phyloP scores from a whole-genome alignment of 2,797 vertebrate species.

The Microcaecilia unicolor region DNA sequence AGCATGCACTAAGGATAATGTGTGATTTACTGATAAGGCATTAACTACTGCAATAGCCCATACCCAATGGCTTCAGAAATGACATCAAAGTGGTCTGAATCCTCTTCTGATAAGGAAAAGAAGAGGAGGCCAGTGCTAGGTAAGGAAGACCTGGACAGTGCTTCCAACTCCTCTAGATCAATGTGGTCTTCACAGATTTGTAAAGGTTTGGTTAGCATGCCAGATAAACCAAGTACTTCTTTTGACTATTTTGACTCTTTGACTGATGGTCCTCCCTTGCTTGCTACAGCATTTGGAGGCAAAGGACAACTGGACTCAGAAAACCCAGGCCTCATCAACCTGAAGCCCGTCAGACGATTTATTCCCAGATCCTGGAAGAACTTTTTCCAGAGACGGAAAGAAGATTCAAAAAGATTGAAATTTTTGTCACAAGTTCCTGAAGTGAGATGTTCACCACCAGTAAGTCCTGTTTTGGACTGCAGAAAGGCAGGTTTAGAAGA shows the following conservation, averaged over 20 bases:
- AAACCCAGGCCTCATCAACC: background rate
- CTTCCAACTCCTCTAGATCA: too few relatives aligned
- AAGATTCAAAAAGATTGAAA: background rate
- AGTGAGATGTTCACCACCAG: slow-evolving; percentile 49
- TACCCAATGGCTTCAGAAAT: too few relatives aligned
- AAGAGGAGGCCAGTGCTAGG: too few relatives aligned
- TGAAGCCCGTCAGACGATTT: slow-evolving; percentile 33
- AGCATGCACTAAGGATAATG: too few relatives aligned
- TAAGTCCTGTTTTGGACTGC: slow-evolving; percentile 42
- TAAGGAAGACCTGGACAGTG: too few relatives aligned
- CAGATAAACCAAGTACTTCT: slow-evolving; percentile 7
- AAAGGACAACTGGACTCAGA: background rate
- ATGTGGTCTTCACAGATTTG: too few relatives aligned
- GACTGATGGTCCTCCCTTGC: background rate
- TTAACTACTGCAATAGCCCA: too few relatives aligned
- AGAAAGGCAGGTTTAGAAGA: background rate
- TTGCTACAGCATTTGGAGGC: slow-evolving; percentile 1
- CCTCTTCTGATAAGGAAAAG: too few relatives aligned
- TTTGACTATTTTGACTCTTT: slow-evolving; percentile 15
- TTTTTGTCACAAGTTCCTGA: slow-evolving; percentile 41
- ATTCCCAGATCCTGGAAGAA: slow-evolving; percentile 44
- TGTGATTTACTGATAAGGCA: too few relatives aligned
- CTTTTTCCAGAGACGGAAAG: slow-evolving; percentile 21
- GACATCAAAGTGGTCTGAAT: too few relatives aligned
- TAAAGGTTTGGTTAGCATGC: too few relatives aligned